A percentile compares a stretch with the other conserved stretches of the same genome.
Conservation (phyloP, 2,113 vertebrate species). For the Seriola rivoliana region DNA sequence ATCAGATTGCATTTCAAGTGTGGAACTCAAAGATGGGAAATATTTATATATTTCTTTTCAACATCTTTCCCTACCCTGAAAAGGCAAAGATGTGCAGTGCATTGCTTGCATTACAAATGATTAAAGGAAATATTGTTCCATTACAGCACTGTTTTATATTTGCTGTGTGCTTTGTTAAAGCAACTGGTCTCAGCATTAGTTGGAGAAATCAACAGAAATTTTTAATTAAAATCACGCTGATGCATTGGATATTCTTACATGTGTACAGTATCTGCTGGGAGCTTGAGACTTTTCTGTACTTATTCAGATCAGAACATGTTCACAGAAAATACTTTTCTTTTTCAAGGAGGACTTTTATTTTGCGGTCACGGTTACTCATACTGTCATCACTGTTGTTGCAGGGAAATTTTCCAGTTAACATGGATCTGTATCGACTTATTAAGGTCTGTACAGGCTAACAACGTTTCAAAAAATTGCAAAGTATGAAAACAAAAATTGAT, state of each 20-base stretch:
- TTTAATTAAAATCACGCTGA: background rate
- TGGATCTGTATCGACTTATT: background rate
- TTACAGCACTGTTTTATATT: background rate
- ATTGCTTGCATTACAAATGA: background rate
- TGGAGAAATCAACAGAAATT: background rate
- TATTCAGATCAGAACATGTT: background rate
- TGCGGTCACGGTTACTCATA: background rate
- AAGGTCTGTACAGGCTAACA: too few species aligned
- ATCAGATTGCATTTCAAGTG: slow-evolving; percentile 20
- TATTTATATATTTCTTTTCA: background rate
- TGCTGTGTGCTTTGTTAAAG: too few species aligned
- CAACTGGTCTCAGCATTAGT: background rate
- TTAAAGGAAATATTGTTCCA: background rate
- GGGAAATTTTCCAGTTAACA: background rate
- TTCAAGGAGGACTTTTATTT: background rate
- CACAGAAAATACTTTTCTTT: background rate
- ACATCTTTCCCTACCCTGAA: too few species aligned
- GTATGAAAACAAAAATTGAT: too few species aligned
- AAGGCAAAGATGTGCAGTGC: background rate
- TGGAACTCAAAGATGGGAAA: background rate
- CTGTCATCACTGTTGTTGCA: background rate
- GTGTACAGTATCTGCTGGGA: too few species aligned
- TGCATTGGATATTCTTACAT: background rate
- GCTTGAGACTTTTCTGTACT: too few species aligned
- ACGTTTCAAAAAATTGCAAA: too few species aligned